Evolutionary conservation across 2,797 vertebrate genomes (phyloP).

Genomic region (Myotis pilosus): DNA sequence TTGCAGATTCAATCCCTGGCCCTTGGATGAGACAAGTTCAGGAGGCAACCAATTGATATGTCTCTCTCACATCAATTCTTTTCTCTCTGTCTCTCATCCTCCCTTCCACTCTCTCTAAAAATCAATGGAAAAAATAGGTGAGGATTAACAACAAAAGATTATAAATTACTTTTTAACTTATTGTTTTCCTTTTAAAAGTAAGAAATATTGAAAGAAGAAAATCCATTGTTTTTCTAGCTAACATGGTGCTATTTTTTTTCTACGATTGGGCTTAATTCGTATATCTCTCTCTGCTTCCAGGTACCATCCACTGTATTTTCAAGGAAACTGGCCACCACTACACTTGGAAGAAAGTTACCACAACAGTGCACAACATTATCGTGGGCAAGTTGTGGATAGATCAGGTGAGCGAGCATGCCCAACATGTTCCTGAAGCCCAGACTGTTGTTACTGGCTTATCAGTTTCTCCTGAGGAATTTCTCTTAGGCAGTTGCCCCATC

Average conservation of each 20-base stretch:
- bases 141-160: no score
- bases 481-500: not conserved
- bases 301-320: slow-evolving; percentile 96
- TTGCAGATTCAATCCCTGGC: no score
- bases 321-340: slow-evolving; percentile 95
- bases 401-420: slow-evolving; percentile 87
- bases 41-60: no score
- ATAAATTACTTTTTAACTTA: not conserved
- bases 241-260: not conserved
- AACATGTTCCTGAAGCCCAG: not conserved
- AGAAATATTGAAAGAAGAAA: not conserved
- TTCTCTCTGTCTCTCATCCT: no score
- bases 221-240: not conserved
- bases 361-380: slow-evolving; percentile 98
- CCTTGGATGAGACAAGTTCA: no score
- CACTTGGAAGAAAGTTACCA: slow-evolving; percentile 98
- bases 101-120: no score
- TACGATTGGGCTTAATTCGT: not conserved
- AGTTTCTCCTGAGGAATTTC: not conserved
- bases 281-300: slow-evolving; percentile 76
- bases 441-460: not conserved
- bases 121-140: no score
- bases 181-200: slow-evolving; percentile 35
- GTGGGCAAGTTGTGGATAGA: slow-evolving; percentile 99
- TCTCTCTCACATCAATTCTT: no score